These are phyloP conservation scores for Xanthorhoe designata DNA, from an alignment of 2,888 invertebrate genomes.

Conservation along the genomic window DNA sequence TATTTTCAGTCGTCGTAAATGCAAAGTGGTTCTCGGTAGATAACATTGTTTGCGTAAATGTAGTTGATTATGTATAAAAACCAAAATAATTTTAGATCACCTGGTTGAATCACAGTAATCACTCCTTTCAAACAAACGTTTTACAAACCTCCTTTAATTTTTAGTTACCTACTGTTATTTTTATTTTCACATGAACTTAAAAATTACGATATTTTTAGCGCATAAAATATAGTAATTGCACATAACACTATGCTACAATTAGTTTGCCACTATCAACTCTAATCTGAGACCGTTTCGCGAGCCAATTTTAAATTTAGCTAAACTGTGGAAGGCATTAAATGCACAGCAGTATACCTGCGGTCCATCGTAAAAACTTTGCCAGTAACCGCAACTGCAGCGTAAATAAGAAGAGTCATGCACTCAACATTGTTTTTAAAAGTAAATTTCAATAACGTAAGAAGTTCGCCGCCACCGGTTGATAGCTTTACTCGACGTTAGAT, in stretches of 20 bases:
- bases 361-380: slow-evolving; percentile 80
- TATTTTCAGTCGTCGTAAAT: slow-evolving; percentile 4
- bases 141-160: too few species aligned
- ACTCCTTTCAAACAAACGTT: too few species aligned
- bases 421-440: slow-evolving; percentile 78
- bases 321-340: slow-evolving; percentile 74
- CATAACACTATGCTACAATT: slow-evolving; percentile 47
- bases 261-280: slow-evolving; percentile 58
- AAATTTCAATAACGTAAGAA: slow-evolving; percentile 78
- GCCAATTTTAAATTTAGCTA: slow-evolving; percentile 77
- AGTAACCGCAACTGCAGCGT: slow-evolving; percentile 62
- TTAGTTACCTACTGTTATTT: too few species aligned
- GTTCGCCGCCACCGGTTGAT: slow-evolving; percentile 61
- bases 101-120: too few species aligned
- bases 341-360: slow-evolving; percentile 74
- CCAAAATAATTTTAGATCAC: neutral
- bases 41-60: slow-evolving; percentile 2
- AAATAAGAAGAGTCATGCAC: slow-evolving; percentile 66
- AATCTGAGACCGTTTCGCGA: slow-evolving; percentile 67
- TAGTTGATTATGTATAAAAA: neutral
- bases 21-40: neutral
- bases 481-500: slow-evolving; percentile 54
- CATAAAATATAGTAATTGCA: slow-evolving; percentile 17
- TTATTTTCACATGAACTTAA: neutral
- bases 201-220: slow-evolving; percentile 7